Evolutionary conservation across 1,140 invertebrate genomes (phyloP), one percentile per base, ranked within the genome.

Genomic region (Plectrocnemia conspersa): DNA sequence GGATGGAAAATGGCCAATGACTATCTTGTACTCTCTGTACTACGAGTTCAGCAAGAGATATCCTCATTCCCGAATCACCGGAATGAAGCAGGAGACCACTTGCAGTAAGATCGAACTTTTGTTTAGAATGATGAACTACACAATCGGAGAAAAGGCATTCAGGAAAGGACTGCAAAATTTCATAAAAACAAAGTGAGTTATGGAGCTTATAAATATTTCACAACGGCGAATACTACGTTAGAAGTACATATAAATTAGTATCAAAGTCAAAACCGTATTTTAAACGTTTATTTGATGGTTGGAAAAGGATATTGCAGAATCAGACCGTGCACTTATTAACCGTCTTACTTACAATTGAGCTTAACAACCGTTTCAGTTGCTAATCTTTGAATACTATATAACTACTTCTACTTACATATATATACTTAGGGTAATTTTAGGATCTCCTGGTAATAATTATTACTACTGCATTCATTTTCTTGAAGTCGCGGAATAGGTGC

Each of bases 111-210:
- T 87, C n/a, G 90, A 91, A 55, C 77, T 93, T n/a, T 77, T 97
- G 7, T 88, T 97, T 63, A 77, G 93, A 32, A 97, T 97, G 93
- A 82, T 97, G 65, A 87, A 91, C 63, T 85, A 87, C 61, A 92
- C 91, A 3, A 73, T 97, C 5, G 88, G 90, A 3, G 80, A 83
- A 40, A 71, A 80, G 3, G 84, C 85, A 0, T 95, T 97, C 68
- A 83, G 79, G 59, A 78, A 78, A 56, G 89, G 86, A 10, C 65
- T 95, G 27, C 78, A 80, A 55, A 81, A 77, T 55, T 88, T 91
- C 63, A 75, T 91, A 58, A 68, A 77, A 13, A 71, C 80, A 46
- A 77, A 74, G 79, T 81, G 72, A 68, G 54, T 40, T 13, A 35
- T 49, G 44, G n/a, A n/a, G n/a, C n/a, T n/a, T n/a, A n/a, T n/a